Conservation (phyloP, 64 coral and sea anemone species). For the Orbicella faveolata region DNA sequence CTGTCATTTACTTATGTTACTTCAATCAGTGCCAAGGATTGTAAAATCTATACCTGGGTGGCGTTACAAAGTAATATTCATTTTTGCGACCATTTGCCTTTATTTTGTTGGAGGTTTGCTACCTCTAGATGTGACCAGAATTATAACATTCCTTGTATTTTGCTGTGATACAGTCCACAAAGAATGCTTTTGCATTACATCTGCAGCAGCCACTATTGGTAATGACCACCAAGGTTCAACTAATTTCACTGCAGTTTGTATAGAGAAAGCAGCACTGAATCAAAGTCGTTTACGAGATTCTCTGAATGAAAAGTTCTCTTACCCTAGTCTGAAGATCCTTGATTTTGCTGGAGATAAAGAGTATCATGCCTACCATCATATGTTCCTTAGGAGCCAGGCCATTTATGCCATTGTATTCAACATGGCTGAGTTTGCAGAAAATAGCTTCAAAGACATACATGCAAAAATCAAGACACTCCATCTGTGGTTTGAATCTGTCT, state of each 20-base stretch:
- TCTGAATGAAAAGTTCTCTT: conserved; percentile 15
- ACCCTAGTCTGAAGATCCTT: conserved; percentile 55
- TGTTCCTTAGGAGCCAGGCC: conserved; percentile 45
- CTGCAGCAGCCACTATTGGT: neutral
- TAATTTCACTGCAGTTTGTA: neutral
- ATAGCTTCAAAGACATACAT: conserved; percentile 3
- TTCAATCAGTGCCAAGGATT: neutral
- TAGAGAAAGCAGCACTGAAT: conserved; percentile 15
- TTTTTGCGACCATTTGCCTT: neutral
- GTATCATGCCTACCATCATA: conserved; percentile 57
- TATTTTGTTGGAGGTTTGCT: too few relatives aligned
- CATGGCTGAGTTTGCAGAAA: conserved; percentile 11
- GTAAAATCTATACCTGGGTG: neutral
- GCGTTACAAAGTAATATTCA: neutral
- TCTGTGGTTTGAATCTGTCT: conserved; percentile 55
- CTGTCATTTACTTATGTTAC: neutral
- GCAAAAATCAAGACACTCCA: conserved; percentile 14
- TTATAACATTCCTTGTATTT: neutral
- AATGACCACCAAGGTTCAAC: neutral
- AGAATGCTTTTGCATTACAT: neutral
- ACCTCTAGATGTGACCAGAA: neutral
- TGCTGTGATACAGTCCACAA: neutral
- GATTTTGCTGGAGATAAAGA: conserved; percentile 77
- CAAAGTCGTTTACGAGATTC: conserved; percentile 5
- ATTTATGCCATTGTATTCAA: conserved; percentile 67